These are phyloP conservation scores for Hippopotamus amphibius DNA, from an alignment of 2,113 vertebrate species.

Conservation along the genomic window DNA sequence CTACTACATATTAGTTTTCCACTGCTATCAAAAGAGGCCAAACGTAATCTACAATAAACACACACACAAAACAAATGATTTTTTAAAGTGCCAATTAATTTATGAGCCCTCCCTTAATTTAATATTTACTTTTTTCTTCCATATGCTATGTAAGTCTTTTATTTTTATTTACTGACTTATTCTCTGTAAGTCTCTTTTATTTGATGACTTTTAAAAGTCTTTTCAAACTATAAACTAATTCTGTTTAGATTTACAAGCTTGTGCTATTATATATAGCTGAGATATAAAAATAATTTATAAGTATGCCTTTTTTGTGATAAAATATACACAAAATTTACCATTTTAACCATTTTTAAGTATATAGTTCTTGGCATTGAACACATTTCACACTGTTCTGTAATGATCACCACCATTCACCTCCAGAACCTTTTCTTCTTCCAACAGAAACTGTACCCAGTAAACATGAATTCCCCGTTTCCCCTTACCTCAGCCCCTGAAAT, in stretches of 20 bases:
- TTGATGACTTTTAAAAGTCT: background rate
- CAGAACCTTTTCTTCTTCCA: background rate
- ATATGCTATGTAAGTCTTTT: background rate
- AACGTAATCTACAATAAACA: slow-evolving; percentile 90
- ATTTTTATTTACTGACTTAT: background rate
- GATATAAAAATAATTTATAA: slow-evolving; percentile 14
- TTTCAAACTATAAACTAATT: slow-evolving; percentile 36
- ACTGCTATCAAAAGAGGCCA: slow-evolving; percentile 95
- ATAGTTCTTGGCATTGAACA: slow-evolving; percentile 16
- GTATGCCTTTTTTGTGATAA: background rate
- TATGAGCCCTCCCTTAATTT: background rate
- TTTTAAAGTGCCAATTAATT: slow-evolving; percentile 15
- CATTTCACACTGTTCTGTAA: background rate
- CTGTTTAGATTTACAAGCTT: background rate
- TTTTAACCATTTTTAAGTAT: slow-evolving; percentile 17
- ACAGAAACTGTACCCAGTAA: background rate
- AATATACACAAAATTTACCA: background rate
- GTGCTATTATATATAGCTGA: background rate
- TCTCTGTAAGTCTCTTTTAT: background rate
- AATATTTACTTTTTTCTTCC: background rate
- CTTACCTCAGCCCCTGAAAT: background rate
- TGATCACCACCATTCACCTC: background rate
- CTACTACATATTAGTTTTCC: slow-evolving; percentile 95
- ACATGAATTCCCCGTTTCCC: background rate
- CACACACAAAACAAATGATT: background rate